Evolutionary conservation across 2,888 invertebrate genomes (phyloP).

Genomic region (Pyrgus malvae): DNA sequence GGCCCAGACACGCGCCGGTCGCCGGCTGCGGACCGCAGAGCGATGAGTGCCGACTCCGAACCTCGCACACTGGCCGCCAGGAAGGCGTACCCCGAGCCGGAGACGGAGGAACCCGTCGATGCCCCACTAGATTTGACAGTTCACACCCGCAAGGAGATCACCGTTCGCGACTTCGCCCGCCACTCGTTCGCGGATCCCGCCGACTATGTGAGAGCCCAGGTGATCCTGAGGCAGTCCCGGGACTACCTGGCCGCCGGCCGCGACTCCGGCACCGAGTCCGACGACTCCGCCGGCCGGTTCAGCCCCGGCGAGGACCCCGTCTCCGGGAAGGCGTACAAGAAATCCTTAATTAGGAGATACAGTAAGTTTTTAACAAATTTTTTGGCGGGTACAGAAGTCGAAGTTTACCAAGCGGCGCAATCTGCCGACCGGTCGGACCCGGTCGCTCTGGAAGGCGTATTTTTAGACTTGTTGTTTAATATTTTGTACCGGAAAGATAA

Average conservation of each 20-base stretch:
- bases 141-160: slow-evolving; percentile 67
- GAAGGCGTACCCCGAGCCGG: slow-evolving; percentile 73
- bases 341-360: slow-evolving; percentile 95
- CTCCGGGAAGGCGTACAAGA: slow-evolving; percentile 89
- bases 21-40: slow-evolving; percentile 56
- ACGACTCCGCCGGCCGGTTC: slow-evolving; percentile 88
- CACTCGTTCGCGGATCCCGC: slow-evolving; percentile 75
- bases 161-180: slow-evolving; percentile 75
- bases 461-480: slow-evolving; percentile 16
- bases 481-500: slow-evolving; percentile 12
- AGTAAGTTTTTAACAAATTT: slow-evolving; percentile 85
- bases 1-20: slow-evolving; percentile 57
- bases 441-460: neutral
- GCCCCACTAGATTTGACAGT: slow-evolving; percentile 91
- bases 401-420: neutral
- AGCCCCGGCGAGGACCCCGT: slow-evolving; percentile 81
- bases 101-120: slow-evolving; percentile 69
- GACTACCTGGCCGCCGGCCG: slow-evolving; percentile 77
- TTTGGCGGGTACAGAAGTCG: neutral
- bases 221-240: slow-evolving; percentile 75
- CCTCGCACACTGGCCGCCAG: slow-evolving; percentile 76
- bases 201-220: slow-evolving; percentile 74
- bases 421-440: neutral
- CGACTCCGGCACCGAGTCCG: slow-evolving; percentile 90
- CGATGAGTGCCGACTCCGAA: slow-evolving; percentile 64